Conservation (phyloP, 2,888 invertebrate genomes). For the Ecliptopera silaceata region DNA sequence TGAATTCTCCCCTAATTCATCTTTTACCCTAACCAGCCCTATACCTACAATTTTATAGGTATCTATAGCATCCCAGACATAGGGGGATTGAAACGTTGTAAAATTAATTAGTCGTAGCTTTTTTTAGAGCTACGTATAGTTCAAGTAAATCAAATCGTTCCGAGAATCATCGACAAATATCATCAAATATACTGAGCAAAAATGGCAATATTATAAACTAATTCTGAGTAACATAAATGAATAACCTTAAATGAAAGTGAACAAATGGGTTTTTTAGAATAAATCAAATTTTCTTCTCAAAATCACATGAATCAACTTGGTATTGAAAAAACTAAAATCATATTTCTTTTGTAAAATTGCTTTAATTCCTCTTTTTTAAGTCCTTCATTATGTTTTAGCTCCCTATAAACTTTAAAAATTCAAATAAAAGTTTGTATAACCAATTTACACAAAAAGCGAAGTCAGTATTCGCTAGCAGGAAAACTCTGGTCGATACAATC, state of each 20-base stretch:
- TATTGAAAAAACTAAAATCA: too few relatives aligned
- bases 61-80: constrained; percentile 27
- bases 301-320: too few relatives aligned
- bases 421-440: constrained; percentile 1
- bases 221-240: too few relatives aligned
- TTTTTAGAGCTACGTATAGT: constrained; percentile 8
- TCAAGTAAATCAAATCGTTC: background rate
- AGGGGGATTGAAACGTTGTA: constrained; percentile 20
- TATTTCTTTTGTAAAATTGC: background rate
- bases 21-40: constrained; percentile 23
- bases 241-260: too few relatives aligned
- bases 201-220: too few relatives aligned
- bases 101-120: constrained; percentile 26
- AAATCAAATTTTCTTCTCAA: too few relatives aligned
- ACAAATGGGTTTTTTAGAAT: too few relatives aligned
- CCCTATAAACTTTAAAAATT: background rate
- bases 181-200: too few relatives aligned
- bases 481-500: constrained; percentile 35
- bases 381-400: background rate
- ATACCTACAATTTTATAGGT: constrained; percentile 11
- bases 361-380: background rate
- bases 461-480: constrained; percentile 26
- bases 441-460: constrained; percentile 21
- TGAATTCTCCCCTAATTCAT: constrained; percentile 23
- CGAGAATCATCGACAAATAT: too few relatives aligned